Percentiles rank a stretch among this genome's conserved stretches.
These are phyloP conservation scores for Pristionchus maxplancki DNA, from an alignment of 2,888 invertebrate species.

Conservation along the genomic window DNA sequence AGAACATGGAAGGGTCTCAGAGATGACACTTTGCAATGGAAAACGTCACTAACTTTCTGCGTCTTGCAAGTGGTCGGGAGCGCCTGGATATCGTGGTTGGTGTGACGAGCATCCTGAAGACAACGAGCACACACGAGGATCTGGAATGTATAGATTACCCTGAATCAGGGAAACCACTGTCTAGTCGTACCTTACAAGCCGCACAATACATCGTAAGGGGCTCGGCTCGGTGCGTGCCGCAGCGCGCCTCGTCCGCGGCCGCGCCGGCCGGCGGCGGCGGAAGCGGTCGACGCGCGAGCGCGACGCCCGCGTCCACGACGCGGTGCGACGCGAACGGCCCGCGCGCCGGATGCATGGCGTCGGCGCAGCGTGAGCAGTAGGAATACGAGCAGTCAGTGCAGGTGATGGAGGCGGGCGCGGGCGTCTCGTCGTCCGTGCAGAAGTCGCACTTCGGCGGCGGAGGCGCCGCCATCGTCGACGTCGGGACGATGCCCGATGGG, in stretches of 20 bases:
- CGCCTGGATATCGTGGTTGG: slow-evolving; percentile 93
- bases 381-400: slow-evolving; percentile 89
- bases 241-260: slow-evolving; percentile 82
- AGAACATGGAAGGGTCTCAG: too few species aligned
- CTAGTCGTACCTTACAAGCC: slow-evolving; percentile 86
- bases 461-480: slow-evolving; percentile 53
- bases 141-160: background rate
- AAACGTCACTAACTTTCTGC: slow-evolving; percentile 91
- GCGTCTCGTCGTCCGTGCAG: slow-evolving; percentile 83
- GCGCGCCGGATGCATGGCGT: slow-evolving; percentile 92
- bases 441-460: slow-evolving; percentile 79
- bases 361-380: slow-evolving; percentile 93
- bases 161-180: background rate
- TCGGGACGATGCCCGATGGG: slow-evolving; percentile 51
- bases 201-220: slow-evolving; percentile 91
- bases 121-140: slow-evolving; percentile 90
- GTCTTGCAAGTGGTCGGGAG: slow-evolving; percentile 93
- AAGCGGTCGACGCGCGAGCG: slow-evolving; percentile 21
- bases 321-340: slow-evolving; percentile 95
- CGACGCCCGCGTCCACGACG: slow-evolving; percentile 84
- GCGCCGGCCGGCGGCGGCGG: slow-evolving; percentile 36
- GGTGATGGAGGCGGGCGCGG: slow-evolving; percentile 83
- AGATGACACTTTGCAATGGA: too few species aligned
- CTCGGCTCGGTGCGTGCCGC: slow-evolving; percentile 90
- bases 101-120: slow-evolving; percentile 86